A percentile compares a stretch with the other conserved stretches of the same genome.
These are phyloP conservation scores for Corvus hawaiiensis DNA, from an alignment of 2,113 vertebrate genomes.

Conservation along the genomic window DNA sequence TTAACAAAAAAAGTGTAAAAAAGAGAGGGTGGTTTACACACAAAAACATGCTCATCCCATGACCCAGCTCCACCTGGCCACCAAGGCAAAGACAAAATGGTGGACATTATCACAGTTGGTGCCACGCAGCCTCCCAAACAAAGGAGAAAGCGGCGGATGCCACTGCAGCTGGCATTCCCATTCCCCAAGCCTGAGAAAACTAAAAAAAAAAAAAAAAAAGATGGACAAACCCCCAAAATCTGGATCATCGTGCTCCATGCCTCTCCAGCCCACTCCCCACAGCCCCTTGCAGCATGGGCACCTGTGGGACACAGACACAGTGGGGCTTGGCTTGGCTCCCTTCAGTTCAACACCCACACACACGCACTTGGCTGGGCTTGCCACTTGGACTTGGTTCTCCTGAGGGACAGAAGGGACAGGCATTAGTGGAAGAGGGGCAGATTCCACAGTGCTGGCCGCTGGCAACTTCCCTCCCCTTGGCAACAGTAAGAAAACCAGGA, in stretches of 20 bases:
- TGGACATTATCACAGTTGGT: rapidly evolving
- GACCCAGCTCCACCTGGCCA: rapidly evolving
- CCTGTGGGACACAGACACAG: rapidly evolving
- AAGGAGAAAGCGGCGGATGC: not conserved
- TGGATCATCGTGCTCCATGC: no score
- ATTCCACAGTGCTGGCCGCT: rapidly evolving
- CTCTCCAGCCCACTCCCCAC: rapidly evolving
- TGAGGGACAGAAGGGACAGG: not conserved
- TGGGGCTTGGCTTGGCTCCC: rapidly evolving
- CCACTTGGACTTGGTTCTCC: rapidly evolving
- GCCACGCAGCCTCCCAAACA: not conserved
- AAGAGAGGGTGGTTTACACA: not conserved
- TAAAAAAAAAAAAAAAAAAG: no score
- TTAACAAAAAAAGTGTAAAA: not conserved
- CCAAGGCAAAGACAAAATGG: not conserved
- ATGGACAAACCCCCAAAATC: not conserved
- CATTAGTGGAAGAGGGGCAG: no score
- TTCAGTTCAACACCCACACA: rapidly evolving
- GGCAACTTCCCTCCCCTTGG: no score
- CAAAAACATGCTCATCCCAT: rapidly evolving
- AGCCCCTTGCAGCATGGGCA: rapidly evolving
- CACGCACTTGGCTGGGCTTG: rapidly evolving
- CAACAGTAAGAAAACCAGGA: no score
- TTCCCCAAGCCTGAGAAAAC: not conserved
- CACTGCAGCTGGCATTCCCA: not conserved